phyloP scores from a whole-genome alignment of 2,113 vertebrate species.

The Neoarius graeffei region DNA sequence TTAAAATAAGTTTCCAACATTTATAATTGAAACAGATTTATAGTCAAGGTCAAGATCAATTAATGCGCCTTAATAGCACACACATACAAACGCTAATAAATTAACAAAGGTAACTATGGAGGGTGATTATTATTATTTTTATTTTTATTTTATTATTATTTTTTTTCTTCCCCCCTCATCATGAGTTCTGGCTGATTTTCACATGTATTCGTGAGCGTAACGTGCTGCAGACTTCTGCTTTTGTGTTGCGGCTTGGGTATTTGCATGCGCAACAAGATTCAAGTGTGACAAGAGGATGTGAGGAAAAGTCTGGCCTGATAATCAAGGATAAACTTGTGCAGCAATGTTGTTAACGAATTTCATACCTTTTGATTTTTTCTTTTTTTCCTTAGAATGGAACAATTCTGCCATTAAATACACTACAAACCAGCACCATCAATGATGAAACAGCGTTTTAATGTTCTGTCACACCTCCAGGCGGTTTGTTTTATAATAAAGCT shows the following conservation, averaged over 20 bases:
- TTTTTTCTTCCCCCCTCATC: no score
- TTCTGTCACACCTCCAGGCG: no score
- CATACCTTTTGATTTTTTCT: fast-evolving
- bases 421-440: no score
- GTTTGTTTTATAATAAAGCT: not conserved
- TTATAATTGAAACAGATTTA: not conserved
- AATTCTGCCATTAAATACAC: not conserved
- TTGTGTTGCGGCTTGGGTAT: not conserved
- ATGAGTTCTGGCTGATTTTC: not conserved
- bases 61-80: not conserved
- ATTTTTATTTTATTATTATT: no score
- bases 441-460: not conserved
- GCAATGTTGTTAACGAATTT: no score
- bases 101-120: no score
- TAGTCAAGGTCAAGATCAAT: not conserved
- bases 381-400: no score
- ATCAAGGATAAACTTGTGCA: not conserved
- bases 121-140: no score
- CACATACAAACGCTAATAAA: not conserved
- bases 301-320: not conserved
- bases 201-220: not conserved
- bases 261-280: not conserved
- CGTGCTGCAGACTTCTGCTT: not conserved
- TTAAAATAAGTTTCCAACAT: no score
- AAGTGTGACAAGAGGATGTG: not conserved